phyloP scores from a whole-genome alignment of 2,113 vertebrate species.

The Archocentrus centrarchus region DNA sequence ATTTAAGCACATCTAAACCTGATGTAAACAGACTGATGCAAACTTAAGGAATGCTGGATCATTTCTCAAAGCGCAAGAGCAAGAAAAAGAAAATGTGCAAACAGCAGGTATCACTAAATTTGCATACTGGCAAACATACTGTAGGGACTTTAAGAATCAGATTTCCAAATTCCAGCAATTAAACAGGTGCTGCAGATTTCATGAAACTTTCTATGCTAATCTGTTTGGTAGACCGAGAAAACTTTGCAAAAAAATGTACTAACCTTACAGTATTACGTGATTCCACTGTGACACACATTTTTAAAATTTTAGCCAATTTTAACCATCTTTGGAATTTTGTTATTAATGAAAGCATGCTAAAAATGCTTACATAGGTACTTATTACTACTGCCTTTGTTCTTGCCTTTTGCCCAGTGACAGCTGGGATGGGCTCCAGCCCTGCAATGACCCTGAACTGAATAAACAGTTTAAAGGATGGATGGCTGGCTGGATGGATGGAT shows the following conservation, averaged over 20 bases:
- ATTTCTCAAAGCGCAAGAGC: neutral
- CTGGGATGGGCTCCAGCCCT: neutral
- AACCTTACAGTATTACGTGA: neutral
- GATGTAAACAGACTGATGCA: neutral
- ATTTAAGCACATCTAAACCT: neutral
- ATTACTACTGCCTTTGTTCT: slow-evolving; percentile 1
- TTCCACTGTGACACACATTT: neutral
- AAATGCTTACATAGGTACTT: neutral
- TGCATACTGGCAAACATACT: neutral
- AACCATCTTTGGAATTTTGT: neutral
- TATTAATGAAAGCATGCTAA: neutral
- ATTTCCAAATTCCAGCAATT: neutral
- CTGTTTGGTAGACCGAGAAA: neutral
- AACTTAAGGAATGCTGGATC: neutral
- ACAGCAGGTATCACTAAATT: neutral
- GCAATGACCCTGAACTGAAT: neutral
- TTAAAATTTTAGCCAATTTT: neutral
- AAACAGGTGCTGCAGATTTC: neutral
- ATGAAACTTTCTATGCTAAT: neutral
- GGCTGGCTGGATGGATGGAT: neutral
- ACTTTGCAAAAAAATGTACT: neutral
- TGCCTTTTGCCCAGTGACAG: neutral
- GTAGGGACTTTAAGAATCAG: neutral
- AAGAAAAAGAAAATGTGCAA: neutral
- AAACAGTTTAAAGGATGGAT: neutral